Base-by-base conservation (phyloP, 2,888 invertebrate genomes). In the Pemphredon lugubris region DNA sequence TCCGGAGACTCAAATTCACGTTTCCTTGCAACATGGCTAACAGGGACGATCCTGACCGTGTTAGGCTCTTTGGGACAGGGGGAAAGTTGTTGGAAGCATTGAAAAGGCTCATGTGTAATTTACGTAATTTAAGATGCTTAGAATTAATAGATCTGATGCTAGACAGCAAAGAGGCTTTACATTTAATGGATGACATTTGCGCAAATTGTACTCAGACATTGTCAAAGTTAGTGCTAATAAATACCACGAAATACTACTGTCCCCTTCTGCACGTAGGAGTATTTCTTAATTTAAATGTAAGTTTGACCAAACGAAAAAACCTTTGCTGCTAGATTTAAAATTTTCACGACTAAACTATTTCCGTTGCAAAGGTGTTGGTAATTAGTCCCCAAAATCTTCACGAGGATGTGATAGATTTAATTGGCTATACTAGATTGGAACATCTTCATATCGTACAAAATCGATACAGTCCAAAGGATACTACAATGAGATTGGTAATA, bases 381-480 rank as follows among this genome's bases (percentile, higher is more conserved):
- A 92, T 94, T 59, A 93, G 94, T 75, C 94, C 94, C 2, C 94
- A 95, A 90, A 95, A 95, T 88, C 90, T 96, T 48, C 93, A 94
- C 44, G 94, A 94, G 69, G 95, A 95, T 84, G 91, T 94, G 0
- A 86, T 96, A 16, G 91, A 93, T 72, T 89, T 95, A 45, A 86
- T 96, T 40, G 93, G 93, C n/a, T 92, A 93, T 69, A 93, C 92
- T 0, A 91, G 91, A 75, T 84, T 96, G 58, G 90, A 91, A 63
- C 93, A 95, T 83, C 90, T 96, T 71, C 93, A 95, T 86, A 92
- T 96, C 54, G 87, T 95, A 13, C 96, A 96, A 89, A 96, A 95
- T 86, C 90, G 92, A 45, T 94, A 93, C 73, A 93, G 94, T 20
- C 93, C 94, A 0, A 91, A 91, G 54, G 92, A 92, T 47, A 83